Base-by-base conservation (phyloP, 1,140 invertebrate species). In the Zelostemma sp. region DNA sequence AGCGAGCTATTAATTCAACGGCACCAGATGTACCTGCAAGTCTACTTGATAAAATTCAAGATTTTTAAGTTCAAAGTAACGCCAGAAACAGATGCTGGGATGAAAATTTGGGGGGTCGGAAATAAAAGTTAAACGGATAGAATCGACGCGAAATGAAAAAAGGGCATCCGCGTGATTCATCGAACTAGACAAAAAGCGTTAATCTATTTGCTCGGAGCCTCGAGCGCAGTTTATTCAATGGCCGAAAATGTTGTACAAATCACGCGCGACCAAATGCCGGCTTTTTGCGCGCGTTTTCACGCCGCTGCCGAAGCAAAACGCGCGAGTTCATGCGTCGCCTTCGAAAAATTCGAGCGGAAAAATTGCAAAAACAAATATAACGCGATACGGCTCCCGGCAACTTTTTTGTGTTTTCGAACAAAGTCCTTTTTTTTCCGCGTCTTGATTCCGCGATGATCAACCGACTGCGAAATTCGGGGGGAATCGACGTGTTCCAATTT, bases 1-100 rank as follows among this genome's bases (percentile, higher is more conserved):
- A 58, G 71, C 68, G 73, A 73, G 70, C 71, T 68, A 76, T 75
- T 78, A 78, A 79, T 75, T 74, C 60, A 49, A 60, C 64, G 65
- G 67, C 68, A 53, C 66, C 54, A 43, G 51, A 43, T 63, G 57
- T 64, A 53, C 67, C 50, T 60, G 49, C n/a, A n/a, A n/a, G 63
- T 31, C 35, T 63, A 70, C 70, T 78, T 80, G 78, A 79, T 80
- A 76, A 80, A 79, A 80, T 80, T 71, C 77, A 78, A 80, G 76
- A 80, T 80, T 78, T n/a, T n/a, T 78, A 78, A 80, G 76, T 78
- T 77, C 19, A 49, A 63, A 78, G 70, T 77, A 78, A 74, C 74
- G 74, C 72, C 77, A 79, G 75, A 71, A 53, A 55, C 43, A n/a
- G n/a, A n/a, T n/a, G n/a, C n/a, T n/a, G n/a, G n/a, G n/a, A n/a